Evolutionary conservation across 2,113 vertebrate genomes (phyloP), one percentile per base, ranked within the genome.

Genomic region (Pao palembangensis): DNA sequence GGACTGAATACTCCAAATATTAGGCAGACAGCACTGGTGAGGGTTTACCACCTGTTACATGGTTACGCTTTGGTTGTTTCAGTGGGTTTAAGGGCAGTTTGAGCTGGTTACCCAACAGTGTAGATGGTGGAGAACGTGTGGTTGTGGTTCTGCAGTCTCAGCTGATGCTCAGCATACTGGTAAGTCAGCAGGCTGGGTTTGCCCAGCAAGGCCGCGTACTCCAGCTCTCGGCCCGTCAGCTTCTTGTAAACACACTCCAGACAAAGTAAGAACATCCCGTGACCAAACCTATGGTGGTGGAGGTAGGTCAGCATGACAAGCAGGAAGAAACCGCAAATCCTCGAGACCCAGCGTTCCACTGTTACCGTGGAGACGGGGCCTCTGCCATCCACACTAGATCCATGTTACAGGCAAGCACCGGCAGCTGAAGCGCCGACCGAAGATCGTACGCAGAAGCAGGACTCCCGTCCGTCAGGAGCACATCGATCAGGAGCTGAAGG

Each of bases 321-420:
- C 10, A 17, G 6, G 8, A 31, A 8, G 17, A 10, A 5, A 52
- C 14, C 20, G 11, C 12, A 15, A 44, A 17, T 44, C 43, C 43
- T 17, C 1, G 43, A 44, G 14, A 44, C 15, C 13, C 14, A 38
- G 34, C 8, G 11, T 8, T 2, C 8, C 34, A 38, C 16, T 16
- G 41, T 82, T 74, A 93, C 94, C 94, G 90, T 51, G 94, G 93
- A n/a, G 93, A 93, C 4, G 91, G 92, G 1, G 94, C 94, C 73
- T 95, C 94, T 0, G 94, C 92, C 79, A 93, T 91, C 94, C 94
- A 96, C 89, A 93, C 87, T 12, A 96, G 90, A 84, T 96, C 94
- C 81, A 90, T 91, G 79, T 95, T 96, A 21, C 94, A 96, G 55
- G 94, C 93, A 3, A 96, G 86, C 0, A 96, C 84, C 0, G 94